Base-by-base conservation (phyloP, 2,888 invertebrate genomes). In the Lagria hirta region DNA sequence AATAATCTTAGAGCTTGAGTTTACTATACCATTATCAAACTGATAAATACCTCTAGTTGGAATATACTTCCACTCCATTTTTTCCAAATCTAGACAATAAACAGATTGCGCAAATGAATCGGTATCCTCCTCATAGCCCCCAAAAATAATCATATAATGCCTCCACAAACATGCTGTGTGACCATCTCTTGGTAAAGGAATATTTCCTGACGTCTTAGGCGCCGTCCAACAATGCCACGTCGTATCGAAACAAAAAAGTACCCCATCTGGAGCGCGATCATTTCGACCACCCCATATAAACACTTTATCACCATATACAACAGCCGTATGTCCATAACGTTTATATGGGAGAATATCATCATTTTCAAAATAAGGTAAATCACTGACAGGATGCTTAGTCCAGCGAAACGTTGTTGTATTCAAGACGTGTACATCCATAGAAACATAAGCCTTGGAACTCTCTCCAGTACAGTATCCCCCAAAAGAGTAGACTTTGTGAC, bases 221-320 rank as follows among this genome's bases (percentile, higher is more conserved):
- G 77, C 76, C 10, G 76, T 79, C 88, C 88, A 89, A 59, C 76
- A 75, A 18, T 81, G 72, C 38, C 75, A 81, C 55, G 76, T 79
- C 5, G 88, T 84, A 69, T 94, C 83, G 66, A 89, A 95, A 61
- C 86, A 83, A 62, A 84, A 91, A 0, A 96, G 75, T 13, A 79
- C 80, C 60, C 87, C 86, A 71, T 90, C 92, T 3, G 90, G 84
- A 16, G 81, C 80, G 55, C 80, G 80, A 68, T 95, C 93, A 68
- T 94, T 94, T 50, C 94, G 77, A 2, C 95, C 95, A 32, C 96
- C 95, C 92, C 93, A 96, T 60, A 96, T 80, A 63, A 86, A 91
- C 7, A 88, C 83, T 69, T 83, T 84, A 27, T 85, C 80, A 21
- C 80, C 79, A 66, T 87, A 85, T 0, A 83, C 82, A 2, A 92